Percentiles rank a stretch among this genome's conserved stretches.
Evolutionary conservation across 2,113 vertebrate species (phyloP).

Genomic region (human): GRCh38 chr2:113914001-113914500

Average conservation of each 20-base stretch:
- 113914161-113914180: not conserved
- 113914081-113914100: not conserved
- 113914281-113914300: not conserved
- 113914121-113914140: conserved; percentile 17
- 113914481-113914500: no score
- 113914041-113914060: not conserved
- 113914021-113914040: not conserved
- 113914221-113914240: not conserved
- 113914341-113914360: no score
- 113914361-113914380: no score
- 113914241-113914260: not conserved
- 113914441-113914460: no score
- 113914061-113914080: not conserved
- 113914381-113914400: no score
- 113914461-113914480: no score
- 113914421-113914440: no score
- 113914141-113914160: not conserved
- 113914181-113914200: not conserved
- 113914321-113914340: no score
- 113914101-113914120: conserved; percentile 15
- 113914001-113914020: conserved; percentile 10
- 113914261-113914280: conserved; percentile 1
- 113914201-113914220: not conserved
- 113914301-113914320: not conserved
- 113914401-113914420: no score